Evolutionary conservation across 2,888 invertebrate species (phyloP).

Genomic region (Drosophila parthenogenetica): DNA sequence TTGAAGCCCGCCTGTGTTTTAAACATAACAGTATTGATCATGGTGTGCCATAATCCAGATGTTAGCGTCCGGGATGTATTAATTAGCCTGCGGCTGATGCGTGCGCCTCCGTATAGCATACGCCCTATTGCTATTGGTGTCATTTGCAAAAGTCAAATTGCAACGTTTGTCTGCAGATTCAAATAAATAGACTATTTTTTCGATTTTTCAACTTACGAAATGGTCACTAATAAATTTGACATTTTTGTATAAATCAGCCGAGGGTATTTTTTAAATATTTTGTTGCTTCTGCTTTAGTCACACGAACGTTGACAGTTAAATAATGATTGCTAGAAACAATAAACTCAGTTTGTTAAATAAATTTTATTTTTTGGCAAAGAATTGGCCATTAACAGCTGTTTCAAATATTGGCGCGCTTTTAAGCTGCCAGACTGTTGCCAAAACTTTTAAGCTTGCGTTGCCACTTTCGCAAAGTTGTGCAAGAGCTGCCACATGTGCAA

Average conservation of each 20-base stretch:
- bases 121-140: constrained; percentile 40
- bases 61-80: constrained; percentile 44
- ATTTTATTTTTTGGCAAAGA: neutral
- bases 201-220: constrained; percentile 44
- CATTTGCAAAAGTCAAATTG: constrained; percentile 44
- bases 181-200: constrained; percentile 36
- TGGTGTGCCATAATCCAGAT: constrained; percentile 41
- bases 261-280: constrained; percentile 20
- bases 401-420: constrained; percentile 11
- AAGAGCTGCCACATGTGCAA: constrained; percentile 22
- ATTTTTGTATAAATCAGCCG: constrained; percentile 55
- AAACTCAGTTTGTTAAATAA: neutral
- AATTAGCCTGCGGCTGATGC: constrained; percentile 40
- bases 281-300: constrained; percentile 1
- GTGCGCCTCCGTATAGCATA: constrained; percentile 34
- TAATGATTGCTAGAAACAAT: constrained; percentile 22
- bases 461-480: neutral
- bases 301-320: constrained; percentile 13
- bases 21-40: constrained; percentile 22
- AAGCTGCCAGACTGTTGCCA: neutral
- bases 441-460: neutral
- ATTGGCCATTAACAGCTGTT: neutral
- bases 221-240: constrained; percentile 67
- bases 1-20: constrained; percentile 7
- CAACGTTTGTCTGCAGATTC: constrained; percentile 31